Base-by-base conservation (phyloP, 2,797 vertebrate genomes). In the Distichodus sexfasciatus region DNA sequence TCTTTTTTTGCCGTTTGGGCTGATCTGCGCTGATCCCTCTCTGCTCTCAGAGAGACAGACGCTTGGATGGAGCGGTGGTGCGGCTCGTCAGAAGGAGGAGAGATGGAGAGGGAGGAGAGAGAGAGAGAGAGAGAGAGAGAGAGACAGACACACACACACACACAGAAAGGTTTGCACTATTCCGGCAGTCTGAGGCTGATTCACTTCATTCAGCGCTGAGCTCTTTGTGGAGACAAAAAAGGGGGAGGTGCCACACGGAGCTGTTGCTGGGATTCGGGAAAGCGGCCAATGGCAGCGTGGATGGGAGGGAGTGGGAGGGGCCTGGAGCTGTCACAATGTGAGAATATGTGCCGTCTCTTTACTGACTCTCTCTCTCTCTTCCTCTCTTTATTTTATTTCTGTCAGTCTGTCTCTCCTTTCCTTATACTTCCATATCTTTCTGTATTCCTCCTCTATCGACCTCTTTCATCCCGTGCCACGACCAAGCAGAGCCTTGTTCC, bases 171-270 rank as follows among this genome's bases (percentile, higher is more conserved):
- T 69, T 73, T 57, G 41, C 72, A 78, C 76, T 78, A 75, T 82
- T 77, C 78, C 66, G 78, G 76, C 81, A 78, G 87, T 81, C 80
- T 81, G 84, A 82, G 76, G 83, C 85, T 85, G 87, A 83, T 83
- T 85, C 81, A 85, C 77, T 81, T 87, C 84, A 90, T 90, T 90
- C 88, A 89, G 79, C 64, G 79, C 66, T 33, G 66, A 83, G 81
- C 76, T 76, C 81, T 75, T 79, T 79, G 79, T 76, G 69, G 61
- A 78, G 79, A 75, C 77, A 76, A 76, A 68, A 66, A 78, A 70
- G 55, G 59, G 40, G 83, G 84, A 76, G 75, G 84, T 76, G 73
- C 68, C 77, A 68, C 77, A 76, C 67, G 75, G 81, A 81, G 81
- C 84, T 87, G 86, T 83, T 84, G 86, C 82, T 86, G 84, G 78